These are phyloP conservation scores for Marmota monax DNA, from an alignment of 2,113 vertebrate species.

Conservation along the genomic window DNA sequence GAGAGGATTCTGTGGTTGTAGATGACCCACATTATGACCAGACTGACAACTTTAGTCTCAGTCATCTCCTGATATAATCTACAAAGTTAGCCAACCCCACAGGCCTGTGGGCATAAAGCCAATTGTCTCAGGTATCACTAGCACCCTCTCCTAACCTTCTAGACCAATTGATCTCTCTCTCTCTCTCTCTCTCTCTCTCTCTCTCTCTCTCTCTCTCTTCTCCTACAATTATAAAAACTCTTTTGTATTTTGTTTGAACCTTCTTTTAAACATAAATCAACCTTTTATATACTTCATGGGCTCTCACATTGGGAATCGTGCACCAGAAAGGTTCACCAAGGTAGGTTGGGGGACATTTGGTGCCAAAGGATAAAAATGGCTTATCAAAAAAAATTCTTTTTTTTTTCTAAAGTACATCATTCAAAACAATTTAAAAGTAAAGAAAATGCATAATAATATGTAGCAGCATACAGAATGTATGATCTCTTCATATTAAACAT, in stretches of 20 bases:
- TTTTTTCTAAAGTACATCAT: conserved; percentile 46
- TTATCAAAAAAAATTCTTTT: conserved; percentile 48
- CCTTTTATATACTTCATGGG: background rate
- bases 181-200: background rate
- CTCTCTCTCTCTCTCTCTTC: background rate
- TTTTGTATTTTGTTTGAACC: background rate
- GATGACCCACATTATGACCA: background rate
- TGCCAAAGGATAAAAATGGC: background rate
- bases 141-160: background rate
- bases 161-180: background rate
- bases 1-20: background rate
- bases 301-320: background rate
- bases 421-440: conserved; percentile 26
- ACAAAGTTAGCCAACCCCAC: background rate
- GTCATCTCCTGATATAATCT: background rate
- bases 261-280: background rate
- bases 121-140: background rate
- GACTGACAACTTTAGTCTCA: background rate
- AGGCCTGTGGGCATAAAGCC: background rate
- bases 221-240: background rate
- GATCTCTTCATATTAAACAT: background rate
- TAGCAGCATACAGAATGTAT: background rate
- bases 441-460: background rate
- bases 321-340: background rate
- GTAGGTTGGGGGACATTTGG: background rate